phyloP scores from a whole-genome alignment of 2,888 invertebrate genomes.

The Drosophila quasianomalipes region DNA sequence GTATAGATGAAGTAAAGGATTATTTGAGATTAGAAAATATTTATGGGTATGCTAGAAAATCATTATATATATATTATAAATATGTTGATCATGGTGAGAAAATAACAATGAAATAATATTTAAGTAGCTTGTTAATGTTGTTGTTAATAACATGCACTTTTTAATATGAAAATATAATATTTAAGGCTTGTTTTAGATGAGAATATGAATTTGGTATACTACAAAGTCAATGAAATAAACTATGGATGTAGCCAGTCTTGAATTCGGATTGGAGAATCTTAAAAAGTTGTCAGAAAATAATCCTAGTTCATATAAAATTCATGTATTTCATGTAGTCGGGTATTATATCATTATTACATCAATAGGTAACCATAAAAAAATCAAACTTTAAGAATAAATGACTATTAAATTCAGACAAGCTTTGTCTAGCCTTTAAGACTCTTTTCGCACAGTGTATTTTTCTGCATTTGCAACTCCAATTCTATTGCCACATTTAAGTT shows the following conservation, averaged over 20 bases:
- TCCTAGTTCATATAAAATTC: neutral
- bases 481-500: neutral
- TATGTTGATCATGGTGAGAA: neutral
- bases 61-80: neutral
- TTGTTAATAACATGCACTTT: neutral
- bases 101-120: neutral
- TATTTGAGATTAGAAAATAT: constrained; percentile 2
- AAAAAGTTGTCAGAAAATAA: neutral
- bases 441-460: neutral
- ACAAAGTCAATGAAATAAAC: neutral
- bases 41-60: neutral
- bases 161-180: neutral
- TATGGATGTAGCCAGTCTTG: too few relatives aligned
- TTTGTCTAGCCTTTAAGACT: neutral
- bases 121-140: neutral
- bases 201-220: neutral
- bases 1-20: constrained; percentile 14
- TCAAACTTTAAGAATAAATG: too few relatives aligned
- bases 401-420: neutral
- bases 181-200: neutral
- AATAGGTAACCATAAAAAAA: neutral
- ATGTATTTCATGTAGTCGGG: neutral
- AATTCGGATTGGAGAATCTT: neutral
- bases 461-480: neutral
- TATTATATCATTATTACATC: neutral